Conservation (phyloP, 2,797 vertebrate genomes). For the Graptemys geographica region DNA sequence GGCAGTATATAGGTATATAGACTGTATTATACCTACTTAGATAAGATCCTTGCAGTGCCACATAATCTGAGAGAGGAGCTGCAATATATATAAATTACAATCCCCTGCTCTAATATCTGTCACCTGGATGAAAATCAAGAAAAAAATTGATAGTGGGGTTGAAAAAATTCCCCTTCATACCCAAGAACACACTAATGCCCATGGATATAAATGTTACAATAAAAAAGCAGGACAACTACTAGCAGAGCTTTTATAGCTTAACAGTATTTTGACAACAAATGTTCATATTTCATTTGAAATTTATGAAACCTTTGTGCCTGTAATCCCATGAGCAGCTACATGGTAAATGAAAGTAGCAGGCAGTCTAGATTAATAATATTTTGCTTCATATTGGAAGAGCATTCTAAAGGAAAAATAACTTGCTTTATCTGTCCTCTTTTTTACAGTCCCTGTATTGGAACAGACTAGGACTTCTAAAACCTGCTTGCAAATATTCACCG, state of each 20-base stretch:
- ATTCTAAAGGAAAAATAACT: constrained; percentile 80
- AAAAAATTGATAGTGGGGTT: constrained; percentile 32
- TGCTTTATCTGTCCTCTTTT: constrained; percentile 74
- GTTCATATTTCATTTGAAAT: constrained; percentile 87
- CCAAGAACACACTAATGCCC: constrained; percentile 61
- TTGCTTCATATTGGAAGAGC: constrained; percentile 80
- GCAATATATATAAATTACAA: constrained; percentile 51
- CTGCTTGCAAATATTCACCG: constrained; percentile 77
- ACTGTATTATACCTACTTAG: constrained; percentile 44
- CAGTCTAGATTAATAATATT: constrained; percentile 85
- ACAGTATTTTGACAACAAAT: constrained; percentile 87
- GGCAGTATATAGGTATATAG: not conserved
- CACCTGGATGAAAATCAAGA: constrained; percentile 58
- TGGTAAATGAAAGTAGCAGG: constrained; percentile 86
- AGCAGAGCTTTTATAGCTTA: constrained; percentile 79
- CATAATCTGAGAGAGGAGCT: constrained; percentile 53
- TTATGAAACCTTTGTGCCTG: constrained; percentile 84
- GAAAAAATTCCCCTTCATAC: constrained; percentile 53
- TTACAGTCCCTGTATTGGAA: constrained; percentile 62
- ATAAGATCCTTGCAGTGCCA: constrained; percentile 56
- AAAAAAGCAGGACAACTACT: constrained; percentile 75
- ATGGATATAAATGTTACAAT: constrained; percentile 78
- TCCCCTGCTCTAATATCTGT: constrained; percentile 59
- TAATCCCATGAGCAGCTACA: constrained; percentile 84
- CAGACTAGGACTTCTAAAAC: constrained; percentile 71